Evolutionary conservation across 92 coral and sea anemone genomes (phyloP), one percentile per base, ranked within the genome.

Genomic region (Metridium senile): DNA sequence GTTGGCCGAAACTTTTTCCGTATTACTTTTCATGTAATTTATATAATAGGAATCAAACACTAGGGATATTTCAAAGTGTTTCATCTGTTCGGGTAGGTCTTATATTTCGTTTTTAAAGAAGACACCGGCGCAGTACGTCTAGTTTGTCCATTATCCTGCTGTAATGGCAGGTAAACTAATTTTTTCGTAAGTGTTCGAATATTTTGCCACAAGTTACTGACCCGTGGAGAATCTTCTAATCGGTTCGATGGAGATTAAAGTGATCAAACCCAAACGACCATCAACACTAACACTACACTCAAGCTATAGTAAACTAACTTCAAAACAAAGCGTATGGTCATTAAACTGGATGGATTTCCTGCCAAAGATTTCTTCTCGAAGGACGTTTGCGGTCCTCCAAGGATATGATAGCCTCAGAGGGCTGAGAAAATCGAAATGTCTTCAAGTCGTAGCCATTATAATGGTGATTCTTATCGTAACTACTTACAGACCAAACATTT

Each of bases 351-450:
- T 69, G 67, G 70, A 79, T 19, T 31, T 79, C 1, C 10, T 79
- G 68, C 84, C 84, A 22, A 68, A 46, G 34, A 35, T 70, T 17
- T 67, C 67, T n/a, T 68, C 32, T 49, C 57, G 76, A 58, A 58
- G 71, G 59, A 23, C 61, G 28, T 10, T 63, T 10, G 34, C 67
- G 16, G 30, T 29, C 17, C 0, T 63, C 35, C 58, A 51, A 39
- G 72, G 70, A 25, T 43, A 61, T 43, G 64, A 33, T 10, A 32
- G 26, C 17, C 33, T 25, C 9, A 27, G 83, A 57, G 53, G 68
- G 9, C 11, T 78, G 17, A 65, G 57, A 51, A 78, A 79, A 46
- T 77, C 82, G 8, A 67, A 66, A 57, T 35, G 31, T 79, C 1
- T 71, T 16, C 76, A 58, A 2, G 21, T 68, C 19, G 20, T 56